Conservation (phyloP, 2,888 invertebrate species). For the Galerucella nymphaeae region DNA sequence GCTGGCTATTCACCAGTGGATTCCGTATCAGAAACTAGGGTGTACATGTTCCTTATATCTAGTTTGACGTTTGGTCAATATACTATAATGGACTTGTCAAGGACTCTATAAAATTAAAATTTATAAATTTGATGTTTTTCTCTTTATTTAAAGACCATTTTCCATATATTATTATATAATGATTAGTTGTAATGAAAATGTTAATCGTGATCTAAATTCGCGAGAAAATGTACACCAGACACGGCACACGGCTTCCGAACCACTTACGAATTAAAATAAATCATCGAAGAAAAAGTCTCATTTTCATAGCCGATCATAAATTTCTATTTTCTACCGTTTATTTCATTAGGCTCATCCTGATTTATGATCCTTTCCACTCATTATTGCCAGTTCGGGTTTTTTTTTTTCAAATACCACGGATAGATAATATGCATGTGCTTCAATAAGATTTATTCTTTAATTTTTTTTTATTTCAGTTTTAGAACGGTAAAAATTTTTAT, state of each 20-base stretch:
- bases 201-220: conserved; percentile 17
- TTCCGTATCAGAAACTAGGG: no score
- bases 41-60: no score
- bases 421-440: conserved; percentile 29
- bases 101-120: no score
- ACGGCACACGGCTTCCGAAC: conserved; percentile 23
- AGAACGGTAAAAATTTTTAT: conserved; percentile 17
- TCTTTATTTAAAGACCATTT: background rate
- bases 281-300: conserved; percentile 27
- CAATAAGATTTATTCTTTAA: conserved; percentile 26
- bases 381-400: conserved; percentile 20
- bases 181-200: conserved; percentile 12
- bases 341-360: conserved; percentile 39
- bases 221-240: conserved; percentile 34
- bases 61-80: no score
- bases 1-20: no score
- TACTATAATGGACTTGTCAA: no score
- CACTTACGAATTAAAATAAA: conserved; percentile 37
- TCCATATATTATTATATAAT: background rate
- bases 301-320: conserved; percentile 40
- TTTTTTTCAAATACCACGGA: conserved; percentile 2
- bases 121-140: no score
- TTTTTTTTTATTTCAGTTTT: background rate
- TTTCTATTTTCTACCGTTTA: conserved; percentile 38
- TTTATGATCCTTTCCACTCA: conserved; percentile 33